Base-by-base conservation (phyloP, 2,888 invertebrate genomes). In the Lasioglossum morio region DNA sequence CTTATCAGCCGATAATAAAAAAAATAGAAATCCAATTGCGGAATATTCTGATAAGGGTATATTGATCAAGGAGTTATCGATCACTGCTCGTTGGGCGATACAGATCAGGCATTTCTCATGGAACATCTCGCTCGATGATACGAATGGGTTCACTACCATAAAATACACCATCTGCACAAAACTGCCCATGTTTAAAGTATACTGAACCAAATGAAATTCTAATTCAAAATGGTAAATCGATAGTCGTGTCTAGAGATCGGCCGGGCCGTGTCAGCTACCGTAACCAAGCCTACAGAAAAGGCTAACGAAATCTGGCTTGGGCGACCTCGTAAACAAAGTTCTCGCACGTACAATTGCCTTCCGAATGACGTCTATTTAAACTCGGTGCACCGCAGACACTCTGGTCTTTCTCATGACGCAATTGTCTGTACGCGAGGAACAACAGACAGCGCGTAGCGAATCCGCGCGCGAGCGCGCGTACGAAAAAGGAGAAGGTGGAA, bases 371-470 rank as follows among this genome's bases (percentile, higher is more conserved):
- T 46, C 72, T 46, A 19, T 43, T 72, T 43, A 43, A 27, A 27
- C 34, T 69, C 23, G 34, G 4, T 23, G 30, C 37, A 43, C 57
- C n/a, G 19, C n/a, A 30, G n/a, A 5, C 30, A 14, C 10, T 10
- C 34, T 8, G 14, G 48, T 92, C 94, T 94, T 94, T 95, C 95
- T 95, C 94, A 92, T 94, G 93, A 93, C 95, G 92, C 91, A 91
- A 95, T 95, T 95, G 95, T 94, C 95, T 94, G 92, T 94, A 93
- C 94, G 92, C 93, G 92, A 92, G 90, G 92, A 90, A 87, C 82
- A 87, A 88, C 93, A 91, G 88, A 90, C 91, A 91, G 88, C 91
- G 66, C 91, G 91, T 77, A 89, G 77, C 66, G 37, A 77, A 76
- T 69, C 37, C 34, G 84, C 78, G 48, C 81, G 74, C 53, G 76